Percentiles rank a stretch among this genome's conserved stretches.
Conservation (phyloP, 2,113 vertebrate genomes). For the Neotoma lepida region DNA sequence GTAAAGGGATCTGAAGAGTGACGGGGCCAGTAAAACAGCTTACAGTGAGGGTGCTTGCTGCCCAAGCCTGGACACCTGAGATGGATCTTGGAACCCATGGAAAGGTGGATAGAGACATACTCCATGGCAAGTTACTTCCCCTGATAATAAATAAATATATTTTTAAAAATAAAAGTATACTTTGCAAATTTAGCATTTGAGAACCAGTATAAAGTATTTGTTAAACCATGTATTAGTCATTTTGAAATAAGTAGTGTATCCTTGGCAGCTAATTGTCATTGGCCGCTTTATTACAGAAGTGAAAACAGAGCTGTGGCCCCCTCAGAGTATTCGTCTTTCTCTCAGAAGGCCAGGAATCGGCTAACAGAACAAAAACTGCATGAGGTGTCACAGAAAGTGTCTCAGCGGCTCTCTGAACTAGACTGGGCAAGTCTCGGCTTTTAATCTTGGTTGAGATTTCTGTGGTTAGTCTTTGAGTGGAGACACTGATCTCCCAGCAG, state of each 20-base stretch:
- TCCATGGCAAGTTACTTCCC: not conserved
- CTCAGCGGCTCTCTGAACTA: conserved; percentile 89
- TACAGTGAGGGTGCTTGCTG: not conserved
- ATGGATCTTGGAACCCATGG: not conserved
- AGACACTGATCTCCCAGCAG: not conserved
- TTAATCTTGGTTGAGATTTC: not conserved
- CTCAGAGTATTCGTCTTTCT: conserved; percentile 79
- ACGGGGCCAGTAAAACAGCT: not conserved
- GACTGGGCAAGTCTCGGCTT: conserved; percentile 87
- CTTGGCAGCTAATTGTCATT: conserved; percentile 16
- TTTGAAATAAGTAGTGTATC: conserved; percentile 25
- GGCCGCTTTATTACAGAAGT: conserved; percentile 57
- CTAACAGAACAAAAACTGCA: conserved; percentile 88
- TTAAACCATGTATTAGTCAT: conserved; percentile 31
- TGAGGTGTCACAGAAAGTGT: conserved; percentile 90
- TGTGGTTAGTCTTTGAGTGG: not conserved
- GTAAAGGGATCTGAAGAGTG: conserved; percentile 13
- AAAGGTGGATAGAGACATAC: not conserved
- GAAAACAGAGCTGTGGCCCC: conserved; percentile 61
- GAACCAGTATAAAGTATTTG: not conserved
- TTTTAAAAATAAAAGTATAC: not conserved
- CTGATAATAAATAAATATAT: not conserved
- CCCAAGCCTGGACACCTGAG: not conserved
- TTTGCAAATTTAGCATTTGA: not conserved
- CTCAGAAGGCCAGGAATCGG: conserved; percentile 83